These are phyloP conservation scores for Eospalax fontanierii DNA, from an alignment of 2,797 vertebrate species.

Conservation along the genomic window DNA sequence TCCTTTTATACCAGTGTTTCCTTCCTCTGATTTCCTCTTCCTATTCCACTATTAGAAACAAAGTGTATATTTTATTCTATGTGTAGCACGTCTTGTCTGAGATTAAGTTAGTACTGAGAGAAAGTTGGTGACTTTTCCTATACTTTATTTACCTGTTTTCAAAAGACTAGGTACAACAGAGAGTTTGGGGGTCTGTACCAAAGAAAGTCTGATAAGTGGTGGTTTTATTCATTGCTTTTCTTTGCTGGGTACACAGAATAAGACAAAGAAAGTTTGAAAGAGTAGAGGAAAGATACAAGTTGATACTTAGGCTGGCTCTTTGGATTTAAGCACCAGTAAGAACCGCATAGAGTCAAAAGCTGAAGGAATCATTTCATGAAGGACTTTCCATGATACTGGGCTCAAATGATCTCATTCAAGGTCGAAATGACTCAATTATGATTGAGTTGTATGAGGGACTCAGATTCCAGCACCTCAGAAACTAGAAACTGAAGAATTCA, in stretches of 20 bases:
- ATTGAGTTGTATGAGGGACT: not conserved
- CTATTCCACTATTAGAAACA: conserved; percentile 22
- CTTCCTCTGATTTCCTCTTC: conserved; percentile 37
- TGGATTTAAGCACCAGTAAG: not conserved
- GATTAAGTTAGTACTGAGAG: not conserved
- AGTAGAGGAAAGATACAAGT: not conserved
- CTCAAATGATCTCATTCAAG: not conserved
- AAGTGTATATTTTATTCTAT: conserved; percentile 4
- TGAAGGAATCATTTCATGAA: conserved; percentile 24
- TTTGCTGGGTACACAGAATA: conserved; percentile 42
- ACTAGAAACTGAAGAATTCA: not conserved
- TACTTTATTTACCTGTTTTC: not conserved
- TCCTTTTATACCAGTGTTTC: conserved; percentile 55
- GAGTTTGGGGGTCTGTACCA: not conserved
- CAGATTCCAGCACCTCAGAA: not conserved
- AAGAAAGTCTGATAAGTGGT: not conserved
- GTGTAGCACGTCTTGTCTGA: conserved; percentile 5
- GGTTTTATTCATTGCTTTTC: not conserved
- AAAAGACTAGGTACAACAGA: not conserved
- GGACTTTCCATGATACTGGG: not conserved
- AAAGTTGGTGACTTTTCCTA: not conserved
- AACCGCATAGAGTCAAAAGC: not conserved
- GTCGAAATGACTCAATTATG: conserved; percentile 10
- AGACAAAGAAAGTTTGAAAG: conserved; percentile 50
- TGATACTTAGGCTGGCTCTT: not conserved